Percentiles rank a stretch among this genome's conserved stretches.
Conservation (phyloP, 2,113 vertebrate species). For the Recurvirostra avosetta region DNA sequence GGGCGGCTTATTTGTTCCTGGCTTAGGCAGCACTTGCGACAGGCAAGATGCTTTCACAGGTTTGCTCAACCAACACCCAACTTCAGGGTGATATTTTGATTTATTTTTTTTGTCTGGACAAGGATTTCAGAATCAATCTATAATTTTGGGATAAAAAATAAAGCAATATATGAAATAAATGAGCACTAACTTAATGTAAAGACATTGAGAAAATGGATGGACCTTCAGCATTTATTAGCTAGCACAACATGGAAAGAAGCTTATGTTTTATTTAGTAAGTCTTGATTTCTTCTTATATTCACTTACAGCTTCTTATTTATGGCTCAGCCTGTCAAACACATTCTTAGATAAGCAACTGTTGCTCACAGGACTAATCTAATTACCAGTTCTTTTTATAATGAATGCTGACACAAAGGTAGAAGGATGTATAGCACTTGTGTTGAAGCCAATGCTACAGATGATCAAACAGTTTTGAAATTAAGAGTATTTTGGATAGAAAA, state of each 20-base stretch:
- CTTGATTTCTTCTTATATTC: conserved; percentile 27
- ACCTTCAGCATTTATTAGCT: background rate
- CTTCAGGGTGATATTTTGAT: background rate
- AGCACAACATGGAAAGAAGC: background rate
- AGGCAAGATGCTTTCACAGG: background rate
- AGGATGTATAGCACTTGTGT: conserved; percentile 7
- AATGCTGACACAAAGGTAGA: conserved; percentile 49
- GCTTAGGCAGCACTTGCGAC: background rate
- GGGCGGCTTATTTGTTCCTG: background rate
- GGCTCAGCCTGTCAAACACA: conserved; percentile 51
- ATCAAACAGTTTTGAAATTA: conserved; percentile 31
- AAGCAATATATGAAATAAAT: background rate
- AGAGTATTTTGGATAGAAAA: conserved; percentile 7
- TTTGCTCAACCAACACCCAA: background rate
- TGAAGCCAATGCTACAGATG: conserved; percentile 47
- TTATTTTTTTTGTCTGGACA: background rate
- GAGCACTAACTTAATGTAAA: background rate
- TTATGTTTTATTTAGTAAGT: background rate
- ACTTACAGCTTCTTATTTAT: conserved; percentile 30
- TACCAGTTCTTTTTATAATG: conserved; percentile 53
- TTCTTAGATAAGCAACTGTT: conserved; percentile 50
- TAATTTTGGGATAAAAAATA: background rate
- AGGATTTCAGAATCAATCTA: background rate
- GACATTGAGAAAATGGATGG: background rate
- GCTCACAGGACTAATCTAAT: conserved; percentile 46